phyloP scores from a whole-genome alignment of 2,797 vertebrate species.

The Falco columbarius region DNA sequence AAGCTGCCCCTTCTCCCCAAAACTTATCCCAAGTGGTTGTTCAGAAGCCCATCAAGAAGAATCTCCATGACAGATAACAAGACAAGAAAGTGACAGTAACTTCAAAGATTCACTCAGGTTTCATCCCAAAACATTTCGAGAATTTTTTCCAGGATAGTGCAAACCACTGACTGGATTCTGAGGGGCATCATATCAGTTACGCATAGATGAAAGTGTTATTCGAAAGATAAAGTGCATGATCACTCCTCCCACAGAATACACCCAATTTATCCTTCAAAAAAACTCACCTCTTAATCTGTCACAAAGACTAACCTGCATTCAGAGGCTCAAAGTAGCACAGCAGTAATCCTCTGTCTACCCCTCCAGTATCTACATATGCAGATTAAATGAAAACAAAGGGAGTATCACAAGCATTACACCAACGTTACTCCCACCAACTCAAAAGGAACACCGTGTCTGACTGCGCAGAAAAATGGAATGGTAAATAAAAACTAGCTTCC shows the following conservation, averaged over 20 bases:
- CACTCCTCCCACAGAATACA: not conserved
- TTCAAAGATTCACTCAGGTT: not conserved
- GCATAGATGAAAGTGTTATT: not conserved
- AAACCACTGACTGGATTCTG: not conserved
- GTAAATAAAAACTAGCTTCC: not conserved
- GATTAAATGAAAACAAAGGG: not conserved
- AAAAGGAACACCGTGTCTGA: not conserved
- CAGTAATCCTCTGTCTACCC: not conserved
- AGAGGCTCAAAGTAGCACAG: not conserved
- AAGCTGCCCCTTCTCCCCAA: not conserved
- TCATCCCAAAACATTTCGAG: not conserved
- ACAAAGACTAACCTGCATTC: not conserved
- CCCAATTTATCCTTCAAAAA: not conserved
- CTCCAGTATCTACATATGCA: not conserved
- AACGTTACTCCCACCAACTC: not conserved
- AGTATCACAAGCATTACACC: not conserved
- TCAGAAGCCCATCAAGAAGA: not conserved
- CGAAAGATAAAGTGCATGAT: not conserved
- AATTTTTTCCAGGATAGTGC: not conserved
- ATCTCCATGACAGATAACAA: fast-evolving
- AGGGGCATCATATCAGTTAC: fast-evolving
- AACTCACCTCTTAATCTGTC: not conserved
- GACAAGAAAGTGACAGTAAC: not conserved
- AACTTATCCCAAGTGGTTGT: not conserved
- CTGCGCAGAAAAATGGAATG: fast-evolving